These are phyloP conservation scores for Anarhynchus alexandrinus DNA, from an alignment of 2,113 vertebrate species.

Conservation along the genomic window DNA sequence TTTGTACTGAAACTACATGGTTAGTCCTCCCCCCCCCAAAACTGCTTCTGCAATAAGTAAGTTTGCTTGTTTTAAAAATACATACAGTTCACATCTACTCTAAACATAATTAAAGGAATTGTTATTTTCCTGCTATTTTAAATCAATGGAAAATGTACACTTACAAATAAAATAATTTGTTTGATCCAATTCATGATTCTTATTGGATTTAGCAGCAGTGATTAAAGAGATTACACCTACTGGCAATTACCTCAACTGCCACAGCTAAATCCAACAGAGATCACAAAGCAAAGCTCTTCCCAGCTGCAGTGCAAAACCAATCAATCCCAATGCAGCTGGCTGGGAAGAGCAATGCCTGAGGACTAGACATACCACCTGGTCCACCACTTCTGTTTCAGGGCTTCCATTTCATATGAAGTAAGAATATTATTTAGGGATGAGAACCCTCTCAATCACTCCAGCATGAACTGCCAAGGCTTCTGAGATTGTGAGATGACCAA, in stretches of 20 bases:
- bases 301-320: not conserved
- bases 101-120: not conserved
- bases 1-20: not conserved
- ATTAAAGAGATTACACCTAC: not conserved
- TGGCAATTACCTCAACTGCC: not conserved
- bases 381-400: not conserved
- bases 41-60: not conserved
- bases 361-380: not conserved
- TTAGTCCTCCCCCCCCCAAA: not conserved
- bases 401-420: not conserved
- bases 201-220: not conserved
- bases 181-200: not conserved
- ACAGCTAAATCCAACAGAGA: not conserved
- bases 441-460: not conserved
- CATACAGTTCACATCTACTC: not conserved
- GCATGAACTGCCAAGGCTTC: not conserved
- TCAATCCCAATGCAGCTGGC: not conserved
- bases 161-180: not conserved
- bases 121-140: not conserved
- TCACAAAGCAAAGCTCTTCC: not conserved
- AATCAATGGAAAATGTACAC: not conserved
- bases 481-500: not conserved
- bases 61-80: not conserved
- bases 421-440: not conserved
- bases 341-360: not conserved